Conservation (phyloP, 2,888 invertebrate genomes). For the Epinotia nisella region DNA sequence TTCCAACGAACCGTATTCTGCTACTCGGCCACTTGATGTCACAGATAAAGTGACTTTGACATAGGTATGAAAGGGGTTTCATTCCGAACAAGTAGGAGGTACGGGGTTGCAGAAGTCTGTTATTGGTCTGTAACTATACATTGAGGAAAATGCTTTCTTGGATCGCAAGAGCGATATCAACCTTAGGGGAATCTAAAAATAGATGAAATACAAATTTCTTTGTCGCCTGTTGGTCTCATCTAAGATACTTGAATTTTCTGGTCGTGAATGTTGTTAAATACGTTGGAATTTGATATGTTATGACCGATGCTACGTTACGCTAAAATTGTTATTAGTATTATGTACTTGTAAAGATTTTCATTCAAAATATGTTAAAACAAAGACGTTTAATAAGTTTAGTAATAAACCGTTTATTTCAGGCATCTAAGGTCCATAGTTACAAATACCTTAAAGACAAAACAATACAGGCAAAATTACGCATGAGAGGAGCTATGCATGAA, state of each 20-base stretch:
- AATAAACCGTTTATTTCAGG: too few species aligned
- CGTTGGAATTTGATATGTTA: neutral
- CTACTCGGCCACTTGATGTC: conserved; percentile 37
- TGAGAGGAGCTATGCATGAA: too few species aligned
- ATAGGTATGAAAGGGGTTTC: conserved; percentile 34
- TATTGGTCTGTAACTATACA: neutral
- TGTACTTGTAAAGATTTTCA: too few species aligned
- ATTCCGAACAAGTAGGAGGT: conserved; percentile 26
- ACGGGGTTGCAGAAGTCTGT: neutral
- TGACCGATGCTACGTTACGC: too few species aligned
- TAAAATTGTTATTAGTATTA: too few species aligned
- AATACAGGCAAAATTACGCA: too few species aligned
- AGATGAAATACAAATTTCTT: neutral
- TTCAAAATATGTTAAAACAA: too few species aligned
- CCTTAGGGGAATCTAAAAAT: neutral
- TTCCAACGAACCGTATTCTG: conserved; percentile 14
- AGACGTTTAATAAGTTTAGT: too few species aligned
- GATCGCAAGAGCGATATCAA: neutral
- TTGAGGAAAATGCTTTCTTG: too few species aligned
- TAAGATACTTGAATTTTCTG: neutral
- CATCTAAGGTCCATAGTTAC: too few species aligned
- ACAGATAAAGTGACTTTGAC: conserved; percentile 36
- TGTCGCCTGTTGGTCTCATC: neutral
- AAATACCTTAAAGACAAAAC: too few species aligned
- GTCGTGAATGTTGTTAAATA: neutral